Conservation (phyloP, 2,888 invertebrate species). For the Lochmaea capreae region DNA sequence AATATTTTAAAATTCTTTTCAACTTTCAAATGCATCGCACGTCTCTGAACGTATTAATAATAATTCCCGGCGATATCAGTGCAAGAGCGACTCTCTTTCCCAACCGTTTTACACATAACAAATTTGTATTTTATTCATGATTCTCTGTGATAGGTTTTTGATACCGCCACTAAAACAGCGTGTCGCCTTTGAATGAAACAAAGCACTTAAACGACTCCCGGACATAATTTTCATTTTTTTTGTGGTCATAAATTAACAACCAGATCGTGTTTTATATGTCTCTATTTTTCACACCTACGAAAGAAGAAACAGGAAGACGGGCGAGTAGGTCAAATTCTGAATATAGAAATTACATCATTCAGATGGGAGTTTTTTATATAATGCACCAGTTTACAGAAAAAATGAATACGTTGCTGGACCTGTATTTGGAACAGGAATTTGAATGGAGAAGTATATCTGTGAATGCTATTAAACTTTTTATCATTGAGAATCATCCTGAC, state of each 20-base stretch:
- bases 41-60: slow-evolving; percentile 54
- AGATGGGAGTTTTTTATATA: background rate
- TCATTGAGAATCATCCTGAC: too few relatives aligned
- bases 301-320: slow-evolving; percentile 14
- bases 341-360: background rate
- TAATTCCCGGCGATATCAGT: slow-evolving; percentile 52
- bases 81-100: slow-evolving; percentile 48
- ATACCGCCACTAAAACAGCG: slow-evolving; percentile 56
- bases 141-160: slow-evolving; percentile 58
- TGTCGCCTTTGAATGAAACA: slow-evolving; percentile 55
- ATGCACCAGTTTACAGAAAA: too few relatives aligned
- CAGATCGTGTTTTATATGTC: slow-evolving; percentile 24
- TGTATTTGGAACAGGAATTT: too few relatives aligned
- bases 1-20: too few relatives aligned
- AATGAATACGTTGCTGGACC: too few relatives aligned
- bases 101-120: slow-evolving; percentile 59
- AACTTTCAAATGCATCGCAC: background rate
- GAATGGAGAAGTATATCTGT: too few relatives aligned
- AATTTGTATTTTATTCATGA: slow-evolving; percentile 63
- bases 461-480: too few relatives aligned
- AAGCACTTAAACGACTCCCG: slow-evolving; percentile 54
- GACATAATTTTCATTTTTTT: slow-evolving; percentile 41
- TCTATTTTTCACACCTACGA: slow-evolving; percentile 35
- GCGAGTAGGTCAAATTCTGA: background rate
- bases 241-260: slow-evolving; percentile 28